These are phyloP conservation scores for Nephila pilipes DNA, from an alignment of 1,140 invertebrate genomes.

Conservation along the genomic window DNA sequence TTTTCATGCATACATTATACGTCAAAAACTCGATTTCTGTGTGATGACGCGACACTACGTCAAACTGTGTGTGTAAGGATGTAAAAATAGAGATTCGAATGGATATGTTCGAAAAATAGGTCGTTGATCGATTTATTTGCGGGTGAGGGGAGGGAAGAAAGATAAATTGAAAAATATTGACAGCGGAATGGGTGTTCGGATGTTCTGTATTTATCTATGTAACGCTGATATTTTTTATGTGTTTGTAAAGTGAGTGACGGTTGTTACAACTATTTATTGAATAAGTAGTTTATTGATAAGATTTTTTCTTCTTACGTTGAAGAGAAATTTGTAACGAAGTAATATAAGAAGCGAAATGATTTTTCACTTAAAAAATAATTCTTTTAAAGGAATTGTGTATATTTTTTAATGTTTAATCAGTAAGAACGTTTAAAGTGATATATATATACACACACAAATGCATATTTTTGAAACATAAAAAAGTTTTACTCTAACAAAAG, in stretches of 20 bases:
- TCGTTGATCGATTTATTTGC: slow-evolving; percentile 14
- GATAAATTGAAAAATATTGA: slow-evolving; percentile 29
- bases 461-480: no score
- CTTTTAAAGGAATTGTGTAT: neutral
- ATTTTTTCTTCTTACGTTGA: neutral
- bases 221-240: neutral
- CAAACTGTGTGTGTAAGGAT: neutral
- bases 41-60: slow-evolving; percentile 15
- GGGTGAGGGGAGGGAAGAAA: neutral
- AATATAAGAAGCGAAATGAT: no score
- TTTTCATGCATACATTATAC: neutral
- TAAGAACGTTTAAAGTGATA: no score
- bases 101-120: slow-evolving; percentile 1
- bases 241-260: no score
- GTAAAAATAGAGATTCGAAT: slow-evolving; percentile 8
- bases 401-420: no score
- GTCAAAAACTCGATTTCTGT: neutral
- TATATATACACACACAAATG: no score
- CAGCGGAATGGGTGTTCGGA: neutral
- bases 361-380: neutral
- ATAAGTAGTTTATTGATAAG: neutral
- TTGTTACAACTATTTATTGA: no score
- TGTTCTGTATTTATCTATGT: slow-evolving; percentile 1
- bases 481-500: no score
- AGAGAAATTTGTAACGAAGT: neutral